These are phyloP conservation scores for Ramphastos sulfuratus DNA, from an alignment of 2,113 vertebrate species.

Conservation along the genomic window DNA sequence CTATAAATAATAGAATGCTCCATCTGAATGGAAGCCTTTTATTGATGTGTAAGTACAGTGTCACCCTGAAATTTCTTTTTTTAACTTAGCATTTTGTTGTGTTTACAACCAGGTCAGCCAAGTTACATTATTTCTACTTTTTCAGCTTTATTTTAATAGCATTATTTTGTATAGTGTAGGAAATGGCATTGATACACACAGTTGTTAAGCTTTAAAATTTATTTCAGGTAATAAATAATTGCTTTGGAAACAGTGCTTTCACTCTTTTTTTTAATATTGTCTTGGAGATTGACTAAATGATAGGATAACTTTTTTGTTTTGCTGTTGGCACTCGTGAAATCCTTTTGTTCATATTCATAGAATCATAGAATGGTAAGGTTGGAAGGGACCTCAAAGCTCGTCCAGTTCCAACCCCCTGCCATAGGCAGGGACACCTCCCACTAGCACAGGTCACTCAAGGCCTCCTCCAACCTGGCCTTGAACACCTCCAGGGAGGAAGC, in stretches of 20 bases:
- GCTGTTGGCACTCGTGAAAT: neutral
- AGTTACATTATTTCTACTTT: neutral
- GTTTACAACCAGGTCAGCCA: neutral
- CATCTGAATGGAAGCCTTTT: constrained; percentile 45
- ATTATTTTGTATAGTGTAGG: neutral
- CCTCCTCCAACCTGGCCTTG: no score
- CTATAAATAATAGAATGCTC: constrained; percentile 63
- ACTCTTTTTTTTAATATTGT: neutral
- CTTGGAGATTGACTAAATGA: neutral
- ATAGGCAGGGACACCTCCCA: no score
- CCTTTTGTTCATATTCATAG: neutral
- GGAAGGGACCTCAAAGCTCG: no score
- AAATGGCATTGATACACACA: neutral
- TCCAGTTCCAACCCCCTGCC: no score
- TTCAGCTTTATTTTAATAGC: neutral
- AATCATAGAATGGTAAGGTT: no score
- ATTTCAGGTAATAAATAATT: constrained; percentile 37
- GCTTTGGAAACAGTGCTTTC: neutral
- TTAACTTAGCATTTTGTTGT: neutral
- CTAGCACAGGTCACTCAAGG: no score
- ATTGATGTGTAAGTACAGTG: constrained; percentile 54
- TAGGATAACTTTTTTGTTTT: neutral
- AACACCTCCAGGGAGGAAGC: no score
- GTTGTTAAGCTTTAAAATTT: constrained; percentile 33
- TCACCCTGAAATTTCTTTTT: constrained; percentile 59